phyloP scores from a whole-genome alignment of 2,113 vertebrate genomes.

The Tinamus guttatus region DNA sequence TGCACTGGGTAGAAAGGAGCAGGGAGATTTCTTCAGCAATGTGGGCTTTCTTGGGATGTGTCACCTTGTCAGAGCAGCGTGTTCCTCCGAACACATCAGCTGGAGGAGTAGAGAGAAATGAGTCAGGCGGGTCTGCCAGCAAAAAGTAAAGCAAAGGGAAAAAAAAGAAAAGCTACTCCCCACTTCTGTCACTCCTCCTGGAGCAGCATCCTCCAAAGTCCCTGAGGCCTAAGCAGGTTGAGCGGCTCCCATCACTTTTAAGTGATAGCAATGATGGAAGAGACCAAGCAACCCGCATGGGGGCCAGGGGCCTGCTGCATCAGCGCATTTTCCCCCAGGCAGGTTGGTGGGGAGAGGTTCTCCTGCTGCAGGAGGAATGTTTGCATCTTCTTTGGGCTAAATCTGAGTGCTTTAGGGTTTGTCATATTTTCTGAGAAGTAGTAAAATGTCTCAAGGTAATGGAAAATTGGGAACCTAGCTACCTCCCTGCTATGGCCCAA shows the following conservation, averaged over 20 bases:
- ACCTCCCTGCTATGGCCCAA: neutral
- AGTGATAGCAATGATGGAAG: no score
- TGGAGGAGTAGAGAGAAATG: constrained; percentile 65
- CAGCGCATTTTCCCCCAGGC: neutral
- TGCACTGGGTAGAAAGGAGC: constrained; percentile 19
- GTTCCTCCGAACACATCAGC: constrained; percentile 71
- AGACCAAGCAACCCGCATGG: no score
- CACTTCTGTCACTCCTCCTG: no score
- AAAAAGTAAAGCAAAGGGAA: neutral
- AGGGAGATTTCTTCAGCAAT: constrained; percentile 37
- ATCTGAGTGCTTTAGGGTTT: neutral
- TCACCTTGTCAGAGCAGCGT: constrained; percentile 70
- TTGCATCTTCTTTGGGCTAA: neutral
- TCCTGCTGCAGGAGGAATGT: neutral
- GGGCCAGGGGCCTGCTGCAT: neutral
- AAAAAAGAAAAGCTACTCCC: no score
- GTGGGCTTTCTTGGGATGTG: constrained; percentile 70
- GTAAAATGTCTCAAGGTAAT: neutral
- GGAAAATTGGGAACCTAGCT: neutral
- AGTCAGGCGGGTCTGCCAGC: constrained; percentile 56
- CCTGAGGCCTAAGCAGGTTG: no score
- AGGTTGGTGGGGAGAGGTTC: neutral
- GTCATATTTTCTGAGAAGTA: neutral
- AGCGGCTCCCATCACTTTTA: no score
- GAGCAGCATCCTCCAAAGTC: no score